Evolutionary conservation across 2,797 vertebrate species (phyloP).

Genomic region (Muscicapa comitata): DNA sequence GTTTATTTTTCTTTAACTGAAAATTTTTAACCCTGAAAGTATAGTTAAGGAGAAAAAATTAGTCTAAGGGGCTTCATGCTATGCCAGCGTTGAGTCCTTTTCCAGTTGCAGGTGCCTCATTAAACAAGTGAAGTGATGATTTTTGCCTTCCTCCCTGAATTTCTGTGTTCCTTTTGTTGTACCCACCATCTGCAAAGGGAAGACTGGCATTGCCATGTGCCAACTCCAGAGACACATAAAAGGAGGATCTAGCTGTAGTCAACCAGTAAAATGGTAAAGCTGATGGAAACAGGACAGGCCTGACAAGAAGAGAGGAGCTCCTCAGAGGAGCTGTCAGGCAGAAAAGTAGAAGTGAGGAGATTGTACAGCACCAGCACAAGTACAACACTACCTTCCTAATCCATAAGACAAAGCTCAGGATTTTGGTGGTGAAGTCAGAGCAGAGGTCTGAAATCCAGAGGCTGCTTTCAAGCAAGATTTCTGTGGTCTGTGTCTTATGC

Average conservation of each 20-base stretch:
- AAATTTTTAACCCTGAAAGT: background rate
- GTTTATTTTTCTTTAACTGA: background rate
- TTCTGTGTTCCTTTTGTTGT: background rate
- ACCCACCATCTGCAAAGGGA: background rate
- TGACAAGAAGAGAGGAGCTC: background rate
- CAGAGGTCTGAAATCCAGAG: background rate
- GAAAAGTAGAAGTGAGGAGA: background rate
- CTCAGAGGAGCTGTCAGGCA: background rate
- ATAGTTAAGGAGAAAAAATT: background rate
- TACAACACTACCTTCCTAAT: background rate
- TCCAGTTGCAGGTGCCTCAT: background rate
- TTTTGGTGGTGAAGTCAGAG: background rate
- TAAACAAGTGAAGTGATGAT: background rate
- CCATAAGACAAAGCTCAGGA: background rate
- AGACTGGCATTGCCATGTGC: background rate
- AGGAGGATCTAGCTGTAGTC: background rate
- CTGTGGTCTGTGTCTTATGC: background rate
- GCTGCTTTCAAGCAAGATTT: background rate
- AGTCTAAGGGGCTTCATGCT: background rate
- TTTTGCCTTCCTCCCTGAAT: background rate
- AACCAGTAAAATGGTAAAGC: background rate
- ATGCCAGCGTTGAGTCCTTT: accelerated
- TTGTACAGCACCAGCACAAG: background rate
- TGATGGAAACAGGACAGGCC: background rate
- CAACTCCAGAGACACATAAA: background rate